Conservation (phyloP, 2,113 vertebrate species). For the Gallinago undulata region DNA sequence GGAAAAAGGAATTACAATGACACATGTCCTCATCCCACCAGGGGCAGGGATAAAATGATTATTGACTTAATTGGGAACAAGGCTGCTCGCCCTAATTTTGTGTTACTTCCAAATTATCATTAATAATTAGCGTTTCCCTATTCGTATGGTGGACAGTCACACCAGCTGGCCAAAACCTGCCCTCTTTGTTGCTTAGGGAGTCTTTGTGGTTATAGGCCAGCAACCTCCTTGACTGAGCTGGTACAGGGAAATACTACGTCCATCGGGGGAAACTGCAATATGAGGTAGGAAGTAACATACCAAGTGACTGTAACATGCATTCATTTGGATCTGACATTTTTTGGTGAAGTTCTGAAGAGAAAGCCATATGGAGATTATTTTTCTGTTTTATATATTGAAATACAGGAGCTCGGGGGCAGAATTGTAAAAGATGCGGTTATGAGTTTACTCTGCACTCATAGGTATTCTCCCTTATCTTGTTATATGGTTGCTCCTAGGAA, state of each 20-base stretch:
- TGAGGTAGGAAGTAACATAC: background rate
- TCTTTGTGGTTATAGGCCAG: background rate
- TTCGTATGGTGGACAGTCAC: background rate
- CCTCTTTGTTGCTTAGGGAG: background rate
- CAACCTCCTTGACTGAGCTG: background rate
- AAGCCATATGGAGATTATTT: conserved; percentile 2
- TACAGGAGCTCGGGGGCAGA: background rate
- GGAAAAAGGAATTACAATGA: background rate
- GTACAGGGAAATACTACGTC: background rate
- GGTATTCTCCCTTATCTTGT: conserved; percentile 1
- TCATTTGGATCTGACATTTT: background rate
- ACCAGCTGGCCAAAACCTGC: background rate
- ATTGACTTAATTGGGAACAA: background rate
- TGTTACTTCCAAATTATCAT: background rate
- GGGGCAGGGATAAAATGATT: background rate
- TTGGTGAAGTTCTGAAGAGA: background rate
- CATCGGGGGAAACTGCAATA: background rate
- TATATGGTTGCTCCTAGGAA: conserved; percentile 13
- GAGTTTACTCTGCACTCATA: conserved; percentile 7
- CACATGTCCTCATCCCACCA: background rate
- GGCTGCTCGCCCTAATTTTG: background rate
- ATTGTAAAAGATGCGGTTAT: background rate
- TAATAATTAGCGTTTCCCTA: background rate
- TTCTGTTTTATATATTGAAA: conserved; percentile 26
- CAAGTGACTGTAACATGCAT: background rate